phyloP scores from a whole-genome alignment of 2,888 invertebrate genomes.

The Melanotus villosus region DNA sequence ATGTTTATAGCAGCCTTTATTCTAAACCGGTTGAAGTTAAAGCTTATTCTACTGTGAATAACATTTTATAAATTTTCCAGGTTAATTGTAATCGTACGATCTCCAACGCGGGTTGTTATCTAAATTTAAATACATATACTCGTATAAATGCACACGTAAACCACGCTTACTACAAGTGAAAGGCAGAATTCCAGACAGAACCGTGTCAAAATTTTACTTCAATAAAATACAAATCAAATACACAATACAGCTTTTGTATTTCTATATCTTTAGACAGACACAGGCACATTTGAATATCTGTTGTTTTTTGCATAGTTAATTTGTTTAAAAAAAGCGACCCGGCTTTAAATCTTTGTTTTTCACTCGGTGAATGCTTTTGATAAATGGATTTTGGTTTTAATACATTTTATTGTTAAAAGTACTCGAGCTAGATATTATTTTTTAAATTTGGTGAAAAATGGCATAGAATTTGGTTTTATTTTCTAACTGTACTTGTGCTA shows the following conservation, averaged over 20 bases:
- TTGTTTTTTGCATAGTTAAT: too few relatives aligned
- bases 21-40: neutral
- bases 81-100: slow-evolving; percentile 32
- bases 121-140: slow-evolving; percentile 25
- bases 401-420: too few relatives aligned
- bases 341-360: too few relatives aligned
- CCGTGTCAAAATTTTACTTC: slow-evolving; percentile 15
- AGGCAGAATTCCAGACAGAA: slow-evolving; percentile 17
- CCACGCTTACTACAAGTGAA: slow-evolving; percentile 19
- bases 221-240: slow-evolving; percentile 11
- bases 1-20: slow-evolving; percentile 12
- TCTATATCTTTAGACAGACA: slow-evolving; percentile 9
- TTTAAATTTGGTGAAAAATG: too few relatives aligned
- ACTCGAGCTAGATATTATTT: too few relatives aligned
- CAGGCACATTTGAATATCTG: slow-evolving; percentile 16
- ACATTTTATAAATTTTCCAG: slow-evolving; percentile 33
- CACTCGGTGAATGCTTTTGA: too few relatives aligned
- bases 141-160: slow-evolving; percentile 23
- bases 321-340: too few relatives aligned
- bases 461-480: too few relatives aligned
- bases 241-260: slow-evolving; percentile 15
- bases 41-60: slow-evolving; percentile 31
- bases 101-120: slow-evolving; percentile 26
- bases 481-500: too few relatives aligned
- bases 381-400: too few relatives aligned